phyloP scores from a whole-genome alignment of 2,797 vertebrate species.

The Atherinosoma microstoma region DNA sequence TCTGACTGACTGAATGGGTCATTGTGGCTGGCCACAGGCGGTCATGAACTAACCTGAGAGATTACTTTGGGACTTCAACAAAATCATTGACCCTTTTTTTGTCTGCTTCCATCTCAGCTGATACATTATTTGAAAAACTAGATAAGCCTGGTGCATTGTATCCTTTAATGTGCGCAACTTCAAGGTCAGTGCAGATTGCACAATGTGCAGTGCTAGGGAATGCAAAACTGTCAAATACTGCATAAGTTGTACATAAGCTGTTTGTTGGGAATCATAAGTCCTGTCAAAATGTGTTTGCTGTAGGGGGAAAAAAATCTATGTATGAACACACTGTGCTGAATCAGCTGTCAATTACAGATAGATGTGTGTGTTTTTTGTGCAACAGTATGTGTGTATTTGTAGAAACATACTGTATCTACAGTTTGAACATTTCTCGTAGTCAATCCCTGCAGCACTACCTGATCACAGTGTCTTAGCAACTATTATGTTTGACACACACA shows the following conservation, averaged over 20 bases:
- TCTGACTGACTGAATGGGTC: conserved; percentile 66
- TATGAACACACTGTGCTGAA: conserved; percentile 36
- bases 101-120: conserved; percentile 8
- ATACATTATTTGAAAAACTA: not conserved
- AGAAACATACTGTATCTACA: conserved; percentile 65
- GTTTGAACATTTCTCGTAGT: conserved; percentile 50
- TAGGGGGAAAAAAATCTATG: conserved; percentile 8
- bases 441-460: conserved; percentile 66
- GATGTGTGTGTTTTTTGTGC: conserved; percentile 26
- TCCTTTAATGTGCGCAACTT: conserved; percentile 7
- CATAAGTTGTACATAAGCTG: conserved; percentile 19
- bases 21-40: conserved; percentile 60
- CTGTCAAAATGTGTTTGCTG: conserved; percentile 45
- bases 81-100: conserved; percentile 18
- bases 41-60: conserved; percentile 52
- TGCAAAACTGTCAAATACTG: conserved; percentile 30
- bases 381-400: conserved; percentile 30
- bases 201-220: conserved; percentile 16
- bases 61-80: conserved; percentile 46
- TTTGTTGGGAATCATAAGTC: conserved; percentile 50
- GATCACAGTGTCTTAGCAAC: conserved; percentile 84
- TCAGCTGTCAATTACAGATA: conserved; percentile 32
- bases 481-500: conserved; percentile 87
- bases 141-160: conserved; percentile 7
- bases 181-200: conserved; percentile 19